Evolutionary conservation across 2,113 vertebrate species (phyloP), one percentile per base, ranked within the genome.

Genomic region (Plectropomus leopardus): DNA sequence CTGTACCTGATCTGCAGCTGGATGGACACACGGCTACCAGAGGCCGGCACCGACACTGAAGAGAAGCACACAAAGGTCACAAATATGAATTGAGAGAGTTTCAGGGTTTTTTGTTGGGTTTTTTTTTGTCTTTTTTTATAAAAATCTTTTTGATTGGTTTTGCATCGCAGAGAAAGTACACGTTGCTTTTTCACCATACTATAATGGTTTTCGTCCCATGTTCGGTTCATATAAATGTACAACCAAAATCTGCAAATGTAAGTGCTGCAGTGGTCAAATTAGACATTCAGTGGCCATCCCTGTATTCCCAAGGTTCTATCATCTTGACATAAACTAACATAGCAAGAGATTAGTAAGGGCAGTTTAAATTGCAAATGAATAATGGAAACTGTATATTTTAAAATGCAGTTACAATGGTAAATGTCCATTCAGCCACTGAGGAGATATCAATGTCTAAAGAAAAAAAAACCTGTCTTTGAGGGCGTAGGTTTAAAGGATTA

Each of bases 1-100:
- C 63, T 82, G 89, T 93, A 95, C 45, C 72, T 86, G 61, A 95
- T 60, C 84, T 94, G 94, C 53, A 95, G 88, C 89, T 95, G 94
- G 74, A 94, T 57, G 53, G 68, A 81, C 48, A 95, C 90, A 19
- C 47, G 44, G 77, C 88, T 85, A 1, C 84, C 89, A 30, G 86
- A 47, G 30, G 68, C 48, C 4, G 84, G 88, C 1, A 69, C 24
- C 7, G 65, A 26, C 24, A 44, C 86, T 85, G 48, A 23, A 65
- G 67, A 10, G 1, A 53, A n/a, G 4, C 7, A 54, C 23, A 69
- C 4, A 24, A 19, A 23, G 14, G 50, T 24, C 47, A 32, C 15
- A 1, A 72, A 24, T 15, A n/a, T 45, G 0, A 42, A 19, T 23
- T 5, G 16, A 40, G n/a, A n/a, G n/a, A 44, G 13, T 64, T 53